Conservation (phyloP, 2,797 vertebrate species). For the Oophaga sylvatica region DNA sequence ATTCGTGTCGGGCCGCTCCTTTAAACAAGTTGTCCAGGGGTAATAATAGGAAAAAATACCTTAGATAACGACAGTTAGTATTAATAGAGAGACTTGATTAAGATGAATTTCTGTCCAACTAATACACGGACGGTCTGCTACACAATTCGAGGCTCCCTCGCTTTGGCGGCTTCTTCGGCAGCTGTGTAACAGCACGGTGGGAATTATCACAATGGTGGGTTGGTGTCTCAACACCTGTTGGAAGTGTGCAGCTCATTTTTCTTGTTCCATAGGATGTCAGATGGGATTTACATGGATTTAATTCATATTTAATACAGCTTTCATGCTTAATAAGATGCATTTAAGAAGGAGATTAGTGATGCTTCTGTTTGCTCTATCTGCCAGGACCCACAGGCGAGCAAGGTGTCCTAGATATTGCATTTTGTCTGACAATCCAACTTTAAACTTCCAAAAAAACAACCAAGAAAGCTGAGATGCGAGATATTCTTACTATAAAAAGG, state of each 20-base stretch:
- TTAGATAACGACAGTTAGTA: not conserved
- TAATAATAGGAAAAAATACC: not conserved
- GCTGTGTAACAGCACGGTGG: constrained; percentile 44
- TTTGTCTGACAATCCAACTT: not conserved
- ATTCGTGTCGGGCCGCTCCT: too few species aligned
- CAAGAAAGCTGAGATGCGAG: not conserved
- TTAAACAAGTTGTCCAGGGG: not conserved
- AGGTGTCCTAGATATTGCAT: constrained; percentile 43
- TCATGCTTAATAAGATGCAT: constrained; percentile 54
- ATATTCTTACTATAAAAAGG: not conserved
- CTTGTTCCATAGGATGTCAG: constrained; percentile 55
- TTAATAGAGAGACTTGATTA: constrained; percentile 26
- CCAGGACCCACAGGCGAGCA: constrained; percentile 37
- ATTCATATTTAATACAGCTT: constrained; percentile 55
- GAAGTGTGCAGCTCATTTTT: constrained; percentile 57
- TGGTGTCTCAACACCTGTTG: constrained; percentile 55
- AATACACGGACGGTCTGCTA: constrained; percentile 23
- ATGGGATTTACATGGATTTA: constrained; percentile 59
- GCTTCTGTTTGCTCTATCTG: constrained; percentile 42
- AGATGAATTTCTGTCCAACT: constrained; percentile 43
- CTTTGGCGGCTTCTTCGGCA: constrained; percentile 39
- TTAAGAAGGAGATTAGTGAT: constrained; percentile 47
- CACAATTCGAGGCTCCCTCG: constrained; percentile 20
- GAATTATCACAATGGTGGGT: constrained; percentile 46
- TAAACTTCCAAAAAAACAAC: not conserved